These are phyloP conservation scores for Molossus molossus DNA, from an alignment of 2,797 vertebrate genomes.

Conservation along the genomic window DNA sequence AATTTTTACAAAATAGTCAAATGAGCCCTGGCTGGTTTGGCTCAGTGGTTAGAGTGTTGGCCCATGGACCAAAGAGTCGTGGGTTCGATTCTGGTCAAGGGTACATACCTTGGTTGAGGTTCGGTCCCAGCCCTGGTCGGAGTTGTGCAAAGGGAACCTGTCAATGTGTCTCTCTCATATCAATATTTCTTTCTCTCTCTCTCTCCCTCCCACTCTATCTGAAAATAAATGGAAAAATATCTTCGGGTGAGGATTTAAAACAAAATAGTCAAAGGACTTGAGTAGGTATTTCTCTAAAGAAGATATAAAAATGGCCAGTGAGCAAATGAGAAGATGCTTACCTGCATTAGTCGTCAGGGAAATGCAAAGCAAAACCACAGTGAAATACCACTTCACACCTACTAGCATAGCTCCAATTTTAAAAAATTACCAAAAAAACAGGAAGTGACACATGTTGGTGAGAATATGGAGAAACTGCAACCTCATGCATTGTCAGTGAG, in stretches of 20 bases:
- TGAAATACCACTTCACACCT: neutral
- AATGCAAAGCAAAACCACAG: conserved; percentile 20
- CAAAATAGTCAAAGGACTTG: neutral
- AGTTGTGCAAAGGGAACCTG: too few relatives aligned
- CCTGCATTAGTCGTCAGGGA: neutral
- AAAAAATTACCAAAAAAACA: neutral
- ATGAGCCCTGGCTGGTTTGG: neutral
- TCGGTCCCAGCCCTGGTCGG: too few relatives aligned
- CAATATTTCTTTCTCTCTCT: too few relatives aligned
- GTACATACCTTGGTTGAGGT: too few relatives aligned
- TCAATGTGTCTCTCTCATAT: neutral
- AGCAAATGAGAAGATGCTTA: neutral
- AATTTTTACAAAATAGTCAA: neutral
- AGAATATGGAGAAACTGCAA: neutral
- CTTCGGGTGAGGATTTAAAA: neutral
- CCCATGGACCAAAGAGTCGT: too few relatives aligned
- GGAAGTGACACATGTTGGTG: neutral
- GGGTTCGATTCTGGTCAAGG: too few relatives aligned
- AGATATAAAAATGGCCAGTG: conserved; percentile 13
- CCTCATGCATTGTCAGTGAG: neutral
- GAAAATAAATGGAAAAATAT: too few relatives aligned
- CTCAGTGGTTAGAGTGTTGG: too few relatives aligned
- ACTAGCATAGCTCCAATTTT: neutral
- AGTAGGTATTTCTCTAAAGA: conserved; percentile 13
- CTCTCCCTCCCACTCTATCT: too few relatives aligned